Evolutionary conservation across 2,113 vertebrate species (phyloP), one percentile per base, ranked within the genome.

Genomic region (Anoplopoma fimbria): DNA sequence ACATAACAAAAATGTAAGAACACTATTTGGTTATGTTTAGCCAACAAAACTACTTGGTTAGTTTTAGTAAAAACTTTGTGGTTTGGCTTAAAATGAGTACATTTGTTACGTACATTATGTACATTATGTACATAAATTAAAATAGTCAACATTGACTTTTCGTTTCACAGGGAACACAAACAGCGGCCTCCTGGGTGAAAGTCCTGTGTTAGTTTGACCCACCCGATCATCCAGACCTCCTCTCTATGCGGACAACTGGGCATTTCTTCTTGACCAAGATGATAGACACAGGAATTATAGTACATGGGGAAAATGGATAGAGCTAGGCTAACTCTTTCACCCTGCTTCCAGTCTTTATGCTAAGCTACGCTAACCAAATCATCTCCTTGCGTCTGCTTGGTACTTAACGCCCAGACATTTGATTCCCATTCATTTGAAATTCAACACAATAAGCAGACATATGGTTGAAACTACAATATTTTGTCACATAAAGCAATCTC

Each of bases 381-480:
- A 12, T 38, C 33, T 25, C 69, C 23, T 38, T 4, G 13, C 14
- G 6, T 38, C 69, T 57, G 29, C 51, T 53, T 9, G 0, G 5
- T 40, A 4, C 21, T 8, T 12, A 23, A 38, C 7, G 1, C 29
- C 34, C 25, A 75, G 45, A n/a, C 7, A 38, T n/a, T n/a, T n/a
- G n/a, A n/a, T n/a, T n/a, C n/a, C n/a, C n/a, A n/a, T n/a, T 13
- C 27, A 27, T 27, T 58, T n/a, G 9, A 75, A 75, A 70, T 29
- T 71, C 6, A 53, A 33, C 33, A 77, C 38, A 47, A 12, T 36
- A 31, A 79, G 9, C 38, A 0, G n/a, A 45, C 45, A 38, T 4
- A 5, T 61, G 45, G 14, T 51, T 25, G 33, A 42, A 63, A 62
- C 25, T 17, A 15, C 4, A 23, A 27, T 14, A 2, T 13, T 55